Evolutionary conservation across 2,888 invertebrate genomes (phyloP).

Genomic region (Adelognathus sp.): DNA sequence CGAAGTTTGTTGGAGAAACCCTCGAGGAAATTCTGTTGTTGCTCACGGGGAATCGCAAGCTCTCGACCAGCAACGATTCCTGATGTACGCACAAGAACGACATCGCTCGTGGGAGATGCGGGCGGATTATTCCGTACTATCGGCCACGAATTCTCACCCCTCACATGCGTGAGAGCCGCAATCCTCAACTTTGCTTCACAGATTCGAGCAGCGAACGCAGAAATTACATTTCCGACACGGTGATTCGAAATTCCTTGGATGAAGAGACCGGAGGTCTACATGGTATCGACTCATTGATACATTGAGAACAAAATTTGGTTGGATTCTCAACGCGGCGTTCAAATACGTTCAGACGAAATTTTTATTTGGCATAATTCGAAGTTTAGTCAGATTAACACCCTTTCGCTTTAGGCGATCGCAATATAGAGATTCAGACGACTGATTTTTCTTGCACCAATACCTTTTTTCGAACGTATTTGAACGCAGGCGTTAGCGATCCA

Average conservation of each 20-base stretch:
- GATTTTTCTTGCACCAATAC: too few relatives aligned
- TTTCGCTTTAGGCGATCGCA: too few relatives aligned
- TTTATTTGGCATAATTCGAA: too few relatives aligned
- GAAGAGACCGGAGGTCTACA: not conserved
- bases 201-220: too few relatives aligned
- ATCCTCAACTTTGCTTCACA: not conserved
- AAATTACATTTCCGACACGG: not conserved
- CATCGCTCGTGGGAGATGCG: conserved; percentile 58
- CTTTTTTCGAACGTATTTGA: too few relatives aligned
- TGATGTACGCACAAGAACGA: not conserved
- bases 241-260: not conserved
- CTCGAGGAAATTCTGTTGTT: conserved; percentile 18
- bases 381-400: too few relatives aligned
- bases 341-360: not conserved
- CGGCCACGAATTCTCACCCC: conserved; percentile 28
- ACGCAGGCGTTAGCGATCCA: too few relatives aligned
- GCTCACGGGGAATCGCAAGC: not conserved
- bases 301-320: not conserved
- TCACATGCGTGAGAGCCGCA: conserved; percentile 1
- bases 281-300: not conserved
- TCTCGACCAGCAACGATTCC: conserved; percentile 5
- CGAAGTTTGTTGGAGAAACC: conserved; percentile 11
- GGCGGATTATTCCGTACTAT: conserved; percentile 47
- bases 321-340: not conserved
- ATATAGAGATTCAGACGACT: too few relatives aligned